A percentile compares a stretch with the other conserved stretches of the same genome.
Conservation (phyloP, 2,888 invertebrate species). For the Sarcophaga subvicina region DNA sequence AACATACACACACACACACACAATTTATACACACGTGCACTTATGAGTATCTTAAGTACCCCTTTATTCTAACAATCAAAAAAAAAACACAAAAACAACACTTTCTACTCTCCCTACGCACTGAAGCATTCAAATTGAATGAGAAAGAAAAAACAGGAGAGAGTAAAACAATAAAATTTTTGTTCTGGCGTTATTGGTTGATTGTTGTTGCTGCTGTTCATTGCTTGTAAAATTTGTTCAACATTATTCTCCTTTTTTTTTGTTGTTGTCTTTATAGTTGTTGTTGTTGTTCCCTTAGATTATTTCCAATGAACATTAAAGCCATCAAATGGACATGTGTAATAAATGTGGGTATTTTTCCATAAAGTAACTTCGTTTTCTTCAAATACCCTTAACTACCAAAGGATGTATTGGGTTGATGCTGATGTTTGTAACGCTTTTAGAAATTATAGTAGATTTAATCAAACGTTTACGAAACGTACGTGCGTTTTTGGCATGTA, state of each 20-base stretch:
- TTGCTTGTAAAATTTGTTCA: constrained; percentile 68
- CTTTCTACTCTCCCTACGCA: constrained; percentile 2
- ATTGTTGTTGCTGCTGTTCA: constrained; percentile 43
- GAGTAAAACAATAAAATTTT: constrained; percentile 42
- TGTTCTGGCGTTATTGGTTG: constrained; percentile 13
- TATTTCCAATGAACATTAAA: constrained; percentile 63
- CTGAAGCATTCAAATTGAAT: constrained; percentile 15
- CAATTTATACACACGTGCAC: constrained; percentile 2
- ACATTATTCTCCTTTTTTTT: constrained; percentile 55
- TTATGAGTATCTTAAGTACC: background rate
- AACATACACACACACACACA: background rate
- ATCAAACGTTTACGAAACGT: too few species aligned
- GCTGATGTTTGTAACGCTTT: too few species aligned
- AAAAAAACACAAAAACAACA: constrained; percentile 23
- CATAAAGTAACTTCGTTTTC: constrained; percentile 51
- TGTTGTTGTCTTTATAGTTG: constrained; percentile 1
- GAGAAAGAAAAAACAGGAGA: background rate
- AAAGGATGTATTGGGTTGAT: too few species aligned
- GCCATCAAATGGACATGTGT: constrained; percentile 63
- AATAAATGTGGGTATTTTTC: constrained; percentile 66
- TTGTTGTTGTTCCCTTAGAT: constrained; percentile 49
- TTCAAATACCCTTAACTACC: too few species aligned
- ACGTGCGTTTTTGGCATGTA: too few species aligned
- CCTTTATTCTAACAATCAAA: constrained; percentile 8
- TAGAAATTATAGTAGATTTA: too few species aligned